Conservation (phyloP, 2,113 vertebrate genomes). For the Chloebia gouldiae region DNA sequence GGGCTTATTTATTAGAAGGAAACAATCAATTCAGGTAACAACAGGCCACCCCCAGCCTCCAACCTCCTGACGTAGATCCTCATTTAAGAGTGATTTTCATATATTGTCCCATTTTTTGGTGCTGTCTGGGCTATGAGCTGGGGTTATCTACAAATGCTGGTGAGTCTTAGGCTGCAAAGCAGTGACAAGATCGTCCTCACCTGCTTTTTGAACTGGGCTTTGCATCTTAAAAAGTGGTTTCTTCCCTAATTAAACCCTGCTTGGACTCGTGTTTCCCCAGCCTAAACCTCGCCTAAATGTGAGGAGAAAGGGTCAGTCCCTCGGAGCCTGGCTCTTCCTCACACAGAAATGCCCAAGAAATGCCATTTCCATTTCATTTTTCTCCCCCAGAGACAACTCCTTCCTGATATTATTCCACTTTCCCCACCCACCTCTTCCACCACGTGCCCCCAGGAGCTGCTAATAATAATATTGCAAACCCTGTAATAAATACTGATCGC, state of each 20-base stretch:
- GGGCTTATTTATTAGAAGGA: not conserved
- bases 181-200: not conserved
- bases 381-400: not conserved
- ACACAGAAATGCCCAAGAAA: not conserved
- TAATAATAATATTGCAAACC: constrained; percentile 32
- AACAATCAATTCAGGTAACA: not conserved
- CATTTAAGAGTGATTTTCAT: not conserved
- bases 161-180: not conserved
- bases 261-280: not conserved
- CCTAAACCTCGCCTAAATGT: not conserved
- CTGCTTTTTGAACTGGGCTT: not conserved
- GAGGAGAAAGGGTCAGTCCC: not conserved
- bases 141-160: not conserved
- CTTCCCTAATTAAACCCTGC: not conserved
- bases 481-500: constrained; percentile 67
- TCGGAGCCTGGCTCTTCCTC: not conserved
- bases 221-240: not conserved
- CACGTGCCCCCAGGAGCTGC: constrained; percentile 48
- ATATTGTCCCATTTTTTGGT: not conserved
- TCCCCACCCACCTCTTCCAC: constrained; percentile 5
- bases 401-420: not conserved
- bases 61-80: not conserved
- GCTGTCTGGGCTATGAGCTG: not conserved
- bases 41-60: not conserved
- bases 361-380: not conserved